Percentiles rank a stretch among this genome's conserved stretches.
phyloP scores from a whole-genome alignment of 2,888 invertebrate species.

The Athetis lepigone region DNA sequence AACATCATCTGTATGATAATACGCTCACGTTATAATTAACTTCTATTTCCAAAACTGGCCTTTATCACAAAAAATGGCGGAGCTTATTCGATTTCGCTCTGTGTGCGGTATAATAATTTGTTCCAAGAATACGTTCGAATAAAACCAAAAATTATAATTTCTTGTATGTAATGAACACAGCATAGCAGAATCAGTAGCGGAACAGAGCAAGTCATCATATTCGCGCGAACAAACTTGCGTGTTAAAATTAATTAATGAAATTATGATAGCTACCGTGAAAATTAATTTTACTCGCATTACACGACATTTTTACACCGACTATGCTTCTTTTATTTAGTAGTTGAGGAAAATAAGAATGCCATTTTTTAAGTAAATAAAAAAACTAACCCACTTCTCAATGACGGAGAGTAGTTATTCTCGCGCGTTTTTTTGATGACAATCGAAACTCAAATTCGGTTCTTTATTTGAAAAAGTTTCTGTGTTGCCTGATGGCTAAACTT shows the following conservation, averaged over 20 bases:
- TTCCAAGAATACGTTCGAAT: constrained; percentile 32
- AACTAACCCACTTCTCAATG: background rate
- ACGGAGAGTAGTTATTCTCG: background rate
- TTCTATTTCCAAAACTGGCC: constrained; percentile 47
- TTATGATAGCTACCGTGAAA: constrained; percentile 51
- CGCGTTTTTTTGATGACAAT: constrained; percentile 1
- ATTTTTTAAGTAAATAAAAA: background rate
- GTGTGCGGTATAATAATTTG: constrained; percentile 33
- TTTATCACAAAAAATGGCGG: constrained; percentile 28
- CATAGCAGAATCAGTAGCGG: constrained; percentile 54
- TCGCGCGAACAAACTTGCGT: constrained; percentile 52
- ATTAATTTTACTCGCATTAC: constrained; percentile 41
- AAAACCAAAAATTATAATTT: constrained; percentile 53
- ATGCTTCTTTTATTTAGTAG: background rate
- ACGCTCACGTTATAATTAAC: constrained; percentile 49
- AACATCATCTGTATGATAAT: constrained; percentile 60
- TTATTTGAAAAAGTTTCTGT: background rate
- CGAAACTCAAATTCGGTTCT: background rate
- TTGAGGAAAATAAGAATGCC: background rate
- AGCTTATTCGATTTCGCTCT: constrained; percentile 29
- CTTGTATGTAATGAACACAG: constrained; percentile 46
- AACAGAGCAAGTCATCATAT: constrained; percentile 58
- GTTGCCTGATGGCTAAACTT: background rate
- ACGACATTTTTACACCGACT: constrained; percentile 43
- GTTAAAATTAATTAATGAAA: constrained; percentile 53